These are phyloP conservation scores for Phaethornis superciliosus DNA, from an alignment of 2,113 vertebrate species.

Conservation along the genomic window DNA sequence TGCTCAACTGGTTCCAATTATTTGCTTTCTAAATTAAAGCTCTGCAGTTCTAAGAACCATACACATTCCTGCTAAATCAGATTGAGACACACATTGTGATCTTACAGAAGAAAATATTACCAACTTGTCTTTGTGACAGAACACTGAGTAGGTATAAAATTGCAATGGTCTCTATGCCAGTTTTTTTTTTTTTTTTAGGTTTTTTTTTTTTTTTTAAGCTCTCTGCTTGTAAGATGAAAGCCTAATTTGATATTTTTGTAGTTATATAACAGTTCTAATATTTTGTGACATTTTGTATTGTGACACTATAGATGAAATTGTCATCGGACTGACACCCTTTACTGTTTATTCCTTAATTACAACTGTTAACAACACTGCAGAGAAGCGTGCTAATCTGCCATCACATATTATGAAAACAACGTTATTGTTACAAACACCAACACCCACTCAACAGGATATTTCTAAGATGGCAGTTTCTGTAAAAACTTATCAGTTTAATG, in stretches of 20 bases:
- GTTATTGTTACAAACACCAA: constrained; percentile 83
- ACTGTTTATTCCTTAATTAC: constrained; percentile 84
- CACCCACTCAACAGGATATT: constrained; percentile 81
- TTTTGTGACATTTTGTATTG: constrained; percentile 86
- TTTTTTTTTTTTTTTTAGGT: constrained; percentile 37
- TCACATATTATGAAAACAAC: constrained; percentile 84
- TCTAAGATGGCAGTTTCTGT: constrained; percentile 78
- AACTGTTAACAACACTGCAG: constrained; percentile 83
- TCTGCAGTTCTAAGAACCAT: constrained; percentile 36
- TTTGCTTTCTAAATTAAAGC: constrained; percentile 54
- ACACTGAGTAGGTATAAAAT: constrained; percentile 80
- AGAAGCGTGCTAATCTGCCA: constrained; percentile 83
- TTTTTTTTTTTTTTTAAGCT: constrained; percentile 12
- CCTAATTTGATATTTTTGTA: constrained; percentile 78
- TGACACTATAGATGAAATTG: constrained; percentile 86
- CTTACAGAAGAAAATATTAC: constrained; percentile 73
- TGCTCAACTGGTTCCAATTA: constrained; percentile 66
- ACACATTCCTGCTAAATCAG: constrained; percentile 66
- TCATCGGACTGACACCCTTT: constrained; percentile 84
- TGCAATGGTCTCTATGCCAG: constrained; percentile 72
- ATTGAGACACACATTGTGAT: constrained; percentile 71
- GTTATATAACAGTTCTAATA: constrained; percentile 83
- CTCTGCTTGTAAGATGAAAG: constrained; percentile 70
- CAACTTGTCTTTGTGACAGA: constrained; percentile 81
- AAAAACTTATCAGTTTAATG: constrained; percentile 70